phyloP scores from a whole-genome alignment of 2,888 invertebrate species.

The Gryllus longicercus region DNA sequence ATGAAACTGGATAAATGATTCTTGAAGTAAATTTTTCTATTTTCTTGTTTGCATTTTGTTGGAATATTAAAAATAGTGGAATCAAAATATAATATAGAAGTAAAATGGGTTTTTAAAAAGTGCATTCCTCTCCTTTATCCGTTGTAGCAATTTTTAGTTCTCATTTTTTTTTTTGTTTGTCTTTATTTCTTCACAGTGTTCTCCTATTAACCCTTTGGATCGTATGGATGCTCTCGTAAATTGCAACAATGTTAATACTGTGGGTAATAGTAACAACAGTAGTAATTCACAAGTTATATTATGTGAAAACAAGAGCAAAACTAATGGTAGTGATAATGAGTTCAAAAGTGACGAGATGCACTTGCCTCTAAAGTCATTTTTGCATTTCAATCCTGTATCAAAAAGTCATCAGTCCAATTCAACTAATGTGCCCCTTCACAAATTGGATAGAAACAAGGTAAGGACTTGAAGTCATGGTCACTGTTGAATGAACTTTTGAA shows the following conservation, averaged over 20 bases:
- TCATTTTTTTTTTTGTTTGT: not conserved
- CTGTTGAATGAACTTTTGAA: not conserved
- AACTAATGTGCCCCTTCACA: conserved; percentile 29
- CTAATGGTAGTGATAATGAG: too few relatives aligned
- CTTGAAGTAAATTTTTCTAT: too few relatives aligned
- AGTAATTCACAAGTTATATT: not conserved
- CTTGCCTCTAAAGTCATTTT: not conserved
- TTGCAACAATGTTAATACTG: not conserved
- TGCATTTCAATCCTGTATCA: not conserved
- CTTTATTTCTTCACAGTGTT: not conserved
- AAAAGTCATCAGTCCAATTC: not conserved
- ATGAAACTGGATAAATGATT: too few relatives aligned
- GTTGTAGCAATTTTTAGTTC: too few relatives aligned
- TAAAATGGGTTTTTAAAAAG: too few relatives aligned
- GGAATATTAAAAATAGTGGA: too few relatives aligned
- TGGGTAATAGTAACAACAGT: not conserved
- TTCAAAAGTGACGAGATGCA: too few relatives aligned
- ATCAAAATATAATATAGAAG: too few relatives aligned
- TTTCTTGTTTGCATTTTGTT: too few relatives aligned
- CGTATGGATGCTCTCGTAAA: not conserved
- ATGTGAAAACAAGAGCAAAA: not conserved
- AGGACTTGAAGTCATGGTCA: conserved; percentile 23
- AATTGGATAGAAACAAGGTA: conserved; percentile 38
- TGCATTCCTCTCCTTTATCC: too few relatives aligned
- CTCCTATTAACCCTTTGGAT: conserved; percentile 6